Evolutionary conservation across 35 echinoderm and acorn worm species (phyloP), one percentile per base, ranked within the genome.

Genomic region (Diadema setosum): DNA sequence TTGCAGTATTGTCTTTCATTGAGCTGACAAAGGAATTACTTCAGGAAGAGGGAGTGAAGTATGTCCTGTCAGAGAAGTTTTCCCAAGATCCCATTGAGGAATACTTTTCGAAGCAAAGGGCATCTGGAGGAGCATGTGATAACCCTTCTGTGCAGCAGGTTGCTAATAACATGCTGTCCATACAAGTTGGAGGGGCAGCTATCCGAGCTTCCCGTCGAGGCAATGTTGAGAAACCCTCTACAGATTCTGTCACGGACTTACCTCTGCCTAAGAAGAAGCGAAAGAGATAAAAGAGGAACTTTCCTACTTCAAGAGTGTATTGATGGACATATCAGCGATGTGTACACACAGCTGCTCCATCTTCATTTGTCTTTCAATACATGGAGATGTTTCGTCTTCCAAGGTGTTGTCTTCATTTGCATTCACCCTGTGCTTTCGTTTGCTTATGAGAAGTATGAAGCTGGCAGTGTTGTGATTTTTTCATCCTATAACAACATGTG

Each of bases 81-180:
- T 81, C 44, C 20, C 94, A 96, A 45, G 94, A 96, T 27, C 86
- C 94, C 1, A n/a, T 91, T 5, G 94, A 96, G 85, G 90, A 92
- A 46, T 85, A 87, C 44, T 92, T 97, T 33, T 48, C 46, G 0
- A 97, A 97, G 56, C 85, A 91, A 29, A 50, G 89, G 59, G 63
- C 40, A 26, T 12, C 65, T 25, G 85, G 85, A 46, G 85, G 94
- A 20, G 5, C 33, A 31, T 32, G 69, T 31, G 85, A 87, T 9
- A 92, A 91, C 24, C 94, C 94, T 4, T 80, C 85, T 42, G 93
- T 70, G 6, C 48, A 86, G 14, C 87, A 90, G 74, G 27, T 65
- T 14, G 60, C 25, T 2, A 23, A 14, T 14, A 65, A 65, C 17
- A 2, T 65, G 16, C 15, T 16, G 5, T 31, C 60, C 9, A 25